Conservation (phyloP, 2,888 invertebrate species). For the Trimorus sp. region DNA sequence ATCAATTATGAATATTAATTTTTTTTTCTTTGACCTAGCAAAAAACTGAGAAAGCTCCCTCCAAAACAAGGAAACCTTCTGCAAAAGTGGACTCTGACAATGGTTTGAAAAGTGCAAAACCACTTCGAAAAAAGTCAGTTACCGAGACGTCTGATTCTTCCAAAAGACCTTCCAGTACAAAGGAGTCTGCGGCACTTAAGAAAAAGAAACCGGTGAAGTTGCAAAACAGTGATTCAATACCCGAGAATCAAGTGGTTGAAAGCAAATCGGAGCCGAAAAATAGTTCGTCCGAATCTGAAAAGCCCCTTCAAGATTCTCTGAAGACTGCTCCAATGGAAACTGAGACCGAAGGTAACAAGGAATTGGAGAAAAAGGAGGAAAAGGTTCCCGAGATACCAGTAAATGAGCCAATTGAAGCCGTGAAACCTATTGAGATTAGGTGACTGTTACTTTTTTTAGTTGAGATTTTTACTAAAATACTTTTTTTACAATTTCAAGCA, state of each 20-base stretch:
- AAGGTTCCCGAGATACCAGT: neutral
- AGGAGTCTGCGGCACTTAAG: conserved; percentile 44
- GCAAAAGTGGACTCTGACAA: conserved; percentile 46
- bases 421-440: conserved; percentile 39
- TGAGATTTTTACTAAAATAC: too few relatives aligned
- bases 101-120: conserved; percentile 26
- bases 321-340: conserved; percentile 10
- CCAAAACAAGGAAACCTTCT: conserved; percentile 24
- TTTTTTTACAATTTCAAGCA: too few relatives aligned
- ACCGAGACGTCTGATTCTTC: conserved; percentile 24
- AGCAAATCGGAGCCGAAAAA: conserved; percentile 2
- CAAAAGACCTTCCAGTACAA: conserved; percentile 37
- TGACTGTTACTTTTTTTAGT: neutral
- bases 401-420: neutral
- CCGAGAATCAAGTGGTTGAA: conserved; percentile 54
- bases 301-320: conserved; percentile 14
- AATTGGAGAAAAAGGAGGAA: conserved; percentile 17
- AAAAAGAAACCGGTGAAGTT: conserved; percentile 44
- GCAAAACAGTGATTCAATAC: conserved; percentile 47
- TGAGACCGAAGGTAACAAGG: conserved; percentile 10
- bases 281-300: conserved; percentile 34
- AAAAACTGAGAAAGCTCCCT: conserved; percentile 42
- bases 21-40: too few relatives aligned
- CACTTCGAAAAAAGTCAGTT: conserved; percentile 33
- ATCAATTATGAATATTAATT: neutral